Evolutionary conservation across 1,140 invertebrate species (phyloP), one percentile per base, ranked within the genome.

Genomic region (Lordiphosa stackelbergi): DNA sequence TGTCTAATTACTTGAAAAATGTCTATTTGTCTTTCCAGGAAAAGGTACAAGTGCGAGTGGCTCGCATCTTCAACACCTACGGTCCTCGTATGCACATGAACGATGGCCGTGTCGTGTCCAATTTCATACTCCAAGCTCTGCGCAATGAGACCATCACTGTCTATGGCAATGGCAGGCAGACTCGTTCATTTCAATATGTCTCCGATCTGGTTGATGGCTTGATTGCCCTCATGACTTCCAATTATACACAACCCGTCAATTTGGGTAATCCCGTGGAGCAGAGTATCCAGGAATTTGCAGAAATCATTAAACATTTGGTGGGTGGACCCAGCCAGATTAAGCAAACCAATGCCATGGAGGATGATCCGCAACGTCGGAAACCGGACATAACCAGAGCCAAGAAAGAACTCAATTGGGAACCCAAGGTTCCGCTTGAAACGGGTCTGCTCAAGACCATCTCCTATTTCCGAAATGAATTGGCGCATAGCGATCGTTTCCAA

Each of bases 71-170:
- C 86, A 99, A 99, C 87, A 99, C 98, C 0, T 99, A 98, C 88
- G 98, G 98, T n/a, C 98, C 98, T 0, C 89, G 98, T 85, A 99
- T 99, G 98, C 97, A 99, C 84, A 97, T 98, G 91, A 98, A 98
- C 81, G 98, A 99, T 90, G 98, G 98, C 4, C 90, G 98, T 38
- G 98, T 99, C 3, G 98, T 99, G 0, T 99, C 97, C 9, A 99
- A 99, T 90, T 99, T 99, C 84, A 97, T 99, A 65, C 91, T 99
- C 42, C 98, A 99, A 90, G 96, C 97, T 5, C 88, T 99, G 46
- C 94, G 97, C 87, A 96, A 97, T 88, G 92, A 98, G 85, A 94
- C 95, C 5, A 97, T 99, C 37, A 99, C 98, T 0, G 95, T 97
- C 13, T 99, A 99, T 88, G 98, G 98, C 1, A 94, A 95, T 86